Percentiles rank a stretch among this genome's conserved stretches.
These are phyloP conservation scores for Drosophila tropicalis DNA, from an alignment of 1,140 invertebrate genomes.

Conservation along the genomic window DNA sequence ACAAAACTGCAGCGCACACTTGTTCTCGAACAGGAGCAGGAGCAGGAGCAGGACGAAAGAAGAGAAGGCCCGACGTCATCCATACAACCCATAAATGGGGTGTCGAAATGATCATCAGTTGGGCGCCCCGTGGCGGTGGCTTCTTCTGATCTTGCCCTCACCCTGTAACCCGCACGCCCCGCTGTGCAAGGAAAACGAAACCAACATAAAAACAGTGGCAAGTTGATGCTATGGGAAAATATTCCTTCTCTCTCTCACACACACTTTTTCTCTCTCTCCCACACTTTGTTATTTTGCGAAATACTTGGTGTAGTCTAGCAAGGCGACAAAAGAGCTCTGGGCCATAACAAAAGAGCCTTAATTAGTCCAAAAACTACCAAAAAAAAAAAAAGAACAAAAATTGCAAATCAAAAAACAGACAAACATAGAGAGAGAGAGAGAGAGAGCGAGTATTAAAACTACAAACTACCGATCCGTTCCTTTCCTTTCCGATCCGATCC, in stretches of 20 bases:
- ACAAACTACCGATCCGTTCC: too few species aligned
- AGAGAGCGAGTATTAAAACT: background rate
- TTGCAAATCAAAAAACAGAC: constrained; percentile 1
- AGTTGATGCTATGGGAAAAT: constrained; percentile 22
- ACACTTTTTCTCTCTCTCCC: background rate
- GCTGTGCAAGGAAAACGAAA: constrained; percentile 2
- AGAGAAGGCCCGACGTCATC: constrained; percentile 27
- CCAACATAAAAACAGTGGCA: constrained; percentile 12
- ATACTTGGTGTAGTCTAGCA: background rate
- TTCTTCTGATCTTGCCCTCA: constrained; percentile 41
- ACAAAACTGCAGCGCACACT: constrained; percentile 26
- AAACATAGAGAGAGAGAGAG: too few species aligned
- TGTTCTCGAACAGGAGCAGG: constrained; percentile 21
- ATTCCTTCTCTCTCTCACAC: background rate
- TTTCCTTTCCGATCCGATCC: too few species aligned
- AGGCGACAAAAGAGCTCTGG: background rate
- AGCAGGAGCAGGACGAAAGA: constrained; percentile 7
- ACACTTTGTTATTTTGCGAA: constrained; percentile 1
- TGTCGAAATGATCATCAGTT: constrained; percentile 62
- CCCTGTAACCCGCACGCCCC: constrained; percentile 25
- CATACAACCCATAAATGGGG: constrained; percentile 43
- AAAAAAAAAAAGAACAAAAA: background rate
- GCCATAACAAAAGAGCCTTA: constrained; percentile 17
- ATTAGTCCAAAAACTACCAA: constrained; percentile 8
- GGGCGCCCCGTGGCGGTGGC: constrained; percentile 39